Evolutionary conservation across 35 echinoderm and acorn worm genomes (phyloP).

Genomic region (Lytechinus variegatus): DNA sequence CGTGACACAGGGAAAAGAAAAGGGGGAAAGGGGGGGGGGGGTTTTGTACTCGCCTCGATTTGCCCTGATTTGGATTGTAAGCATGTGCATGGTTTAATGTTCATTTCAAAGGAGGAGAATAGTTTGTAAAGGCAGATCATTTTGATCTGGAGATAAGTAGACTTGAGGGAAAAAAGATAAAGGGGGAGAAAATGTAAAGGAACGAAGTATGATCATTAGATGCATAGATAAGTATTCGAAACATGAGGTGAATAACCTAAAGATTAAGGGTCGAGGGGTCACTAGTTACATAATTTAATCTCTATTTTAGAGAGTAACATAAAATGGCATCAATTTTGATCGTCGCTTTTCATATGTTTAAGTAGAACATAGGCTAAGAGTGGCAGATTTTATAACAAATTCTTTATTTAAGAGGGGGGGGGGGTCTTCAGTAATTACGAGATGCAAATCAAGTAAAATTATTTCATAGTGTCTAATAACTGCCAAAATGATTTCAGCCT

Average conservation of each 20-base stretch:
- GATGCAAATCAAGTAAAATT: too few relatives aligned
- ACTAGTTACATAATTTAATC: neutral
- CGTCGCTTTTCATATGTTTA: neutral
- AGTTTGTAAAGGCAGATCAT: conserved; percentile 3
- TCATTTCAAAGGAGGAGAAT: neutral
- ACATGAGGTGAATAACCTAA: neutral
- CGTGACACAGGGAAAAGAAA: neutral
- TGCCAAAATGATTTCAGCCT: too few relatives aligned
- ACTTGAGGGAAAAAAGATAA: neutral
- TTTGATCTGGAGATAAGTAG: neutral
- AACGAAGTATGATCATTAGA: neutral
- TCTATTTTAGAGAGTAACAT: neutral
- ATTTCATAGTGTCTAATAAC: too few relatives aligned
- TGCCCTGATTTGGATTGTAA: neutral
- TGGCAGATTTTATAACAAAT: neutral
- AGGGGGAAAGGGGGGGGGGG: neutral
- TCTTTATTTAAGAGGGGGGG: too few relatives aligned
- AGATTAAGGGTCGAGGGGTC: neutral
- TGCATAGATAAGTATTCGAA: neutral
- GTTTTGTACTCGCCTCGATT: neutral
- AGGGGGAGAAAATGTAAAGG: neutral
- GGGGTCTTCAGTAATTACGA: too few relatives aligned
- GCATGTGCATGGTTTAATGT: neutral
- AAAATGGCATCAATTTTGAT: neutral
- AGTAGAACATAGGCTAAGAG: neutral